Conservation (phyloP, 2,888 invertebrate species). For the Cheilosia impressa region DNA sequence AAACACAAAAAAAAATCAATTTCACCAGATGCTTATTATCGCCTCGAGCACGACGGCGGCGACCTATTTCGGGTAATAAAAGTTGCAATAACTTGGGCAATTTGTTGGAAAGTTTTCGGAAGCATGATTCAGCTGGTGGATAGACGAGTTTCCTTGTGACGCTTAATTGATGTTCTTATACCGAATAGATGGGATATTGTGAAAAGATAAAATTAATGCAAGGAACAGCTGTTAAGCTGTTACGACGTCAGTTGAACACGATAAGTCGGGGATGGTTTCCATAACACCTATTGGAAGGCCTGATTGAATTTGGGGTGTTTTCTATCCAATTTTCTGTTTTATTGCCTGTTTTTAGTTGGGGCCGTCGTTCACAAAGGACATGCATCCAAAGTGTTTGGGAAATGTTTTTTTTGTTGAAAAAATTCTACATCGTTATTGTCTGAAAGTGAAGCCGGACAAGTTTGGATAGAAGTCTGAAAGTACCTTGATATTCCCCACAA, state of each 20-base stretch:
- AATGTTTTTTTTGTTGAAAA: too few species aligned
- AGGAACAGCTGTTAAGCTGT: slow-evolving; percentile 1
- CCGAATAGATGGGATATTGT: background rate
- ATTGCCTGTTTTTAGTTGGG: too few species aligned
- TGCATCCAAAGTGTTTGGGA: too few species aligned
- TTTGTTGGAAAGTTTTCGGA: slow-evolving; percentile 24
- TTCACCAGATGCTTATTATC: slow-evolving; percentile 35
- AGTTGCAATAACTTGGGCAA: slow-evolving; percentile 38
- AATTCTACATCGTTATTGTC: too few species aligned
- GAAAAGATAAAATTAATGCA: background rate
- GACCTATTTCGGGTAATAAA: slow-evolving; percentile 26
- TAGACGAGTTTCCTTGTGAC: background rate
- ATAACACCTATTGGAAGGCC: too few species aligned
- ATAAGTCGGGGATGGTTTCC: too few species aligned
- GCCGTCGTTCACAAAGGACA: too few species aligned
- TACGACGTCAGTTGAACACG: background rate
- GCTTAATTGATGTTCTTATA: slow-evolving; percentile 14
- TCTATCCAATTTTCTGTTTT: too few species aligned
- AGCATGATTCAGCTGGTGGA: slow-evolving; percentile 26
- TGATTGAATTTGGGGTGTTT: too few species aligned
- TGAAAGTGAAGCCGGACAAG: too few species aligned
- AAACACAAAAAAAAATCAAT: slow-evolving; percentile 37
- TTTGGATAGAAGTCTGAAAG: too few species aligned
- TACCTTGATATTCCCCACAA: too few species aligned
- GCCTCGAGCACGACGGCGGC: background rate